A percentile compares a stretch with the other conserved stretches of the same genome.
Conservation (phyloP, 2,113 vertebrate species). For the Hypanus sabinus region DNA sequence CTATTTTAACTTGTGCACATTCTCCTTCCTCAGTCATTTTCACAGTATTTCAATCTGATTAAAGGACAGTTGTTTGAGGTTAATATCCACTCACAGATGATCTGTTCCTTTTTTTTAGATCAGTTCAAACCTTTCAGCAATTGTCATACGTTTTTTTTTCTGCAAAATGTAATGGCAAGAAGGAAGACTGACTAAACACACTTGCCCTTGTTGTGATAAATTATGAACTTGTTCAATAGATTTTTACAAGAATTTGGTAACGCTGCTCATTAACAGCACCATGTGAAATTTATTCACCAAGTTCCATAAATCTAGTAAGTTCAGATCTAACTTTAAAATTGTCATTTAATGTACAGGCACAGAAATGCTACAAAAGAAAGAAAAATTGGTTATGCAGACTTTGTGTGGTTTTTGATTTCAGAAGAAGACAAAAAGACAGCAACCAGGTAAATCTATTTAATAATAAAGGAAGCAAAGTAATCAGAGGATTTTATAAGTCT, state of each 20-base stretch:
- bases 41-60: background rate
- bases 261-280: background rate
- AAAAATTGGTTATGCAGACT: slow-evolving; percentile 80
- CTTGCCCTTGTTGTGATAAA: background rate
- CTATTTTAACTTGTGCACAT: background rate
- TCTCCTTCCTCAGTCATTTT: background rate
- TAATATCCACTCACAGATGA: background rate
- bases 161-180: background rate
- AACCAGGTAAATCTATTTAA: slow-evolving; percentile 65
- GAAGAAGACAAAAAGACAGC: slow-evolving; percentile 90
- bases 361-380: slow-evolving; percentile 67
- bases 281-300: background rate
- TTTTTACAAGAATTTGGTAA: background rate
- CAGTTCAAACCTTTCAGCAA: background rate
- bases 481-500: background rate
- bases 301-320: background rate
- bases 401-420: slow-evolving; percentile 93
- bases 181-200: background rate
- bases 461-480: background rate
- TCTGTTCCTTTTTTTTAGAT: background rate
- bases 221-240: background rate
- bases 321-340: background rate
- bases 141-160: too few relatives aligned
- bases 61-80: background rate
- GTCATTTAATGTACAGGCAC: slow-evolving; percentile 55